A percentile compares a stretch with the other conserved stretches of the same genome.
phyloP scores from a whole-genome alignment of 2,113 vertebrate genomes.

The Poeciliopsis occidentalis region DNA sequence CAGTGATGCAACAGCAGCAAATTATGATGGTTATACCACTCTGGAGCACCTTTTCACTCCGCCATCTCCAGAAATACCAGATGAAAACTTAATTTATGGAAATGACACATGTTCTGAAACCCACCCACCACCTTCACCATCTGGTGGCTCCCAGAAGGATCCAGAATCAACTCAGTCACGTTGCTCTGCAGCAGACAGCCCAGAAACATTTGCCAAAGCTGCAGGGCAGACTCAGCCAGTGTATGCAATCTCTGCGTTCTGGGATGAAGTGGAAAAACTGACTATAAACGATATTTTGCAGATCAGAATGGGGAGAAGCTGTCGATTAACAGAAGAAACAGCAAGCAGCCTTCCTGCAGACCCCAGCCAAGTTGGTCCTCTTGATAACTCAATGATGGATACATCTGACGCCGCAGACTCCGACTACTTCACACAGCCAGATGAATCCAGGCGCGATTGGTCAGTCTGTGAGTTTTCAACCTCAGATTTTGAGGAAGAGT shows the following conservation, averaged over 20 bases:
- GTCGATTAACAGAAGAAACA: constrained; percentile 22
- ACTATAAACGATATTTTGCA: constrained; percentile 82
- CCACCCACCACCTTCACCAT: constrained; percentile 17
- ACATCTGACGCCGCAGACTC: constrained; percentile 71
- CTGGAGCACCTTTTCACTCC: constrained; percentile 1
- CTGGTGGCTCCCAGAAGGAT: constrained; percentile 21
- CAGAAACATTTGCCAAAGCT: constrained; percentile 48
- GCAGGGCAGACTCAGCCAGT: constrained; percentile 57
- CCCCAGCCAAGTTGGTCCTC: constrained; percentile 6
- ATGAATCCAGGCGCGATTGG: constrained; percentile 71
- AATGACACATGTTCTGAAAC: constrained; percentile 8
- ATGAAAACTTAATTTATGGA: constrained; percentile 16
- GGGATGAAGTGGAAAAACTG: constrained; percentile 84
- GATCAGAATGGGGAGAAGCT: constrained; percentile 52
- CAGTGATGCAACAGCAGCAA: neutral
- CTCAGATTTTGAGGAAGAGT: constrained; percentile 79
- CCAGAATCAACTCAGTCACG: constrained; percentile 39
- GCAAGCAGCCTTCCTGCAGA: neutral
- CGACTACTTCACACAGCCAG: constrained; percentile 77
- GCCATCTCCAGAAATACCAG: constrained; percentile 34
- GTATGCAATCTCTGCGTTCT: constrained; percentile 80
- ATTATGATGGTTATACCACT: constrained; percentile 6
- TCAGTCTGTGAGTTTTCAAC: constrained; percentile 76
- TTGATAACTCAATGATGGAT: constrained; percentile 46
- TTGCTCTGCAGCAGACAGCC: constrained; percentile 37